These are phyloP conservation scores for Brachionus asplanchnoidis DNA, from an alignment of 1,140 invertebrate species.

Conservation along the genomic window DNA sequence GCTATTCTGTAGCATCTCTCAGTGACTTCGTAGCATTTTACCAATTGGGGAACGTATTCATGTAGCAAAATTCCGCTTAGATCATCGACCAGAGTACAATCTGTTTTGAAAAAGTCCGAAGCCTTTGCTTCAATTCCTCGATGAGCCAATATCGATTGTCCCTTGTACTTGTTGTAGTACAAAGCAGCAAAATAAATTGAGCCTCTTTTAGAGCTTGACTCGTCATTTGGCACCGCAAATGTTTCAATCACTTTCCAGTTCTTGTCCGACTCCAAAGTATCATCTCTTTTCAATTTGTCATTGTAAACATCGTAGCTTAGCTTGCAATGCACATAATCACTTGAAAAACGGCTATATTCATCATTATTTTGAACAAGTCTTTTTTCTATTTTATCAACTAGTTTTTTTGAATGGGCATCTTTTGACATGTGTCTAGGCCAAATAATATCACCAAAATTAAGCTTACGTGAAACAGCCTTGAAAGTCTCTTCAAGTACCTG, in stretches of 20 bases:
- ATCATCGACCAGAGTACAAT: not conserved
- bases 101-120: not conserved
- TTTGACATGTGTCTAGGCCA: not conserved
- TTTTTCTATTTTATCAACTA: not conserved
- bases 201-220: not conserved
- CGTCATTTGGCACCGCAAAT: not conserved
- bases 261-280: not conserved
- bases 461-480: not conserved
- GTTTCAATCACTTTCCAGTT: not conserved
- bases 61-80: not conserved
- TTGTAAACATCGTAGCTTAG: not conserved
- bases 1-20: not conserved
- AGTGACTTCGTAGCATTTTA: constrained; percentile 11
- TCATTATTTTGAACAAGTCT: not conserved
- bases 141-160: not conserved
- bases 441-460: not conserved
- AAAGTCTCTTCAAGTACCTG: not conserved
- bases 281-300: not conserved
- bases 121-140: not conserved
- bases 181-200: not conserved
- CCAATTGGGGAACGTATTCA: not conserved
- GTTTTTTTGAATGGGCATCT: not conserved
- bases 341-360: not conserved
- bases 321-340: not conserved
- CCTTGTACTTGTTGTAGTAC: not conserved